Base-by-base conservation (phyloP, 1,140 invertebrate species). In the Drosophila quadrilineata region DNA sequence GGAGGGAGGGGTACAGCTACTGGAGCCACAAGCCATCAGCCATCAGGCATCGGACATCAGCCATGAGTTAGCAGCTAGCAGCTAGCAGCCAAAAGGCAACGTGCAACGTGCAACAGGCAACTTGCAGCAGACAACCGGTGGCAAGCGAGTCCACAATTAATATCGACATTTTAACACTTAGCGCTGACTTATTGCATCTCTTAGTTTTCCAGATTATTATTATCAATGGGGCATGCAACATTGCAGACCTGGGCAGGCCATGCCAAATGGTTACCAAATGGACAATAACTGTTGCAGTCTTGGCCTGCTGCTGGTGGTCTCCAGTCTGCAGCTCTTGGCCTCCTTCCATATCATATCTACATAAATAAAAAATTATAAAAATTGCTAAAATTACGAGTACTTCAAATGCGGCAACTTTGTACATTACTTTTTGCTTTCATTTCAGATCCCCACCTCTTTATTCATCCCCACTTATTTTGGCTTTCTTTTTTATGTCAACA, bases 121-220 rank as follows among this genome's bases (percentile, higher is more conserved):
- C 38, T 29, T 28, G 41, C 26, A 9, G 40, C n/a, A n/a, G n/a
- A n/a, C n/a, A 64, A 64, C 53, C 62, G 62, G 54, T 65, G 62
- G 62, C 62, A 43, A 10, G 46, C 49, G 35, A 68, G 58, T 71
- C 75, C 75, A 72, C 82, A 86, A 87, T 87, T 87, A 87, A 87
- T 87, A 87, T 87, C 82, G 82, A 87, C 82, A 87, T 87, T 87
- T 86, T 86, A 87, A 87, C 82, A 87, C 82, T 87, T 87, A 76
- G 63, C 72, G 48, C 56, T 87, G 82, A 87, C 79, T 75, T 87
- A 87, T 87, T 82, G 73, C 82, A 70, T 76, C 82, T 79, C 68
- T 85, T 71, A 85, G 74, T 85, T 71, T 64, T 75, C 53, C 56
- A 58, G 75, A 85, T 79, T 79, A 80, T 68, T 85, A 71, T 79